Conservation (phyloP, 1,140 invertebrate genomes). For the Leptonema lineaticorne region DNA sequence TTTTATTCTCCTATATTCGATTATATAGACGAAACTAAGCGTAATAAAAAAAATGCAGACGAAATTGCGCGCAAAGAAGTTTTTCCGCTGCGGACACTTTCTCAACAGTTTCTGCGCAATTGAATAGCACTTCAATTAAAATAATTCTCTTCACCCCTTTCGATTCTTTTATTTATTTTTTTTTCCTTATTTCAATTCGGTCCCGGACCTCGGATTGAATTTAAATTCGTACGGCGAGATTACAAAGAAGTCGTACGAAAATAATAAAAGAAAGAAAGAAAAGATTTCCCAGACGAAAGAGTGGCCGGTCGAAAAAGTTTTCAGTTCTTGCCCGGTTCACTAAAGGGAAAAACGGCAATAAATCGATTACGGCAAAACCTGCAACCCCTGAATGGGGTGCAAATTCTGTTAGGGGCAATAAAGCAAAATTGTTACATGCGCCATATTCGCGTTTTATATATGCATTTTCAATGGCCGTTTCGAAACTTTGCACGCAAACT, state of each 20-base stretch:
- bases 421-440: no score
- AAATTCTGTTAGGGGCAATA: no score
- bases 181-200: no score
- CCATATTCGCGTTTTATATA: no score
- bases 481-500: no score
- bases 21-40: slow-evolving; percentile 22
- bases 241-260: no score
- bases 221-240: slow-evolving; percentile 9
- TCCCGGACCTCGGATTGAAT: background rate
- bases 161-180: no score
- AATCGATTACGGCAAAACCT: background rate
- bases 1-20: no score
- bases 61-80: slow-evolving; percentile 20
- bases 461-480: no score
- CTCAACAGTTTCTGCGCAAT: slow-evolving; percentile 35
- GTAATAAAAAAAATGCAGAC: background rate
- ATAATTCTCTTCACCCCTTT: slow-evolving; percentile 23
- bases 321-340: no score
- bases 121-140: slow-evolving; percentile 35
- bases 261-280: background rate
- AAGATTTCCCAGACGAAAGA: background rate
- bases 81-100: background rate
- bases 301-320: background rate
- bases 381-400: no score
- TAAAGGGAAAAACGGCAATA: background rate